A percentile compares a stretch with the other conserved stretches of the same genome.
These are phyloP conservation scores for Fopius arisanus DNA, from an alignment of 1,140 invertebrate genomes.

Conservation along the genomic window DNA sequence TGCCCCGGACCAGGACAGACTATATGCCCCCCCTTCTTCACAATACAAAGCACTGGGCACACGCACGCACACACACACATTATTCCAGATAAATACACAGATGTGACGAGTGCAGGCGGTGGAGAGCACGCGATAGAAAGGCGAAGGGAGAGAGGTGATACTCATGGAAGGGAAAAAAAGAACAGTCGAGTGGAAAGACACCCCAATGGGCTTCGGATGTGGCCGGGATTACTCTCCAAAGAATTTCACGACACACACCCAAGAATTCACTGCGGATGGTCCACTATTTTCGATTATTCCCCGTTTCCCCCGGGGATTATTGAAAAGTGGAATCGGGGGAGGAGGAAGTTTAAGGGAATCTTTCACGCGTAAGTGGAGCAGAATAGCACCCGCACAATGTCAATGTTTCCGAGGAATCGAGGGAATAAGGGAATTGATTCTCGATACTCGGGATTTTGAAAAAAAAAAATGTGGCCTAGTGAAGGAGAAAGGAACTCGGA, in stretches of 20 bases:
- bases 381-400: conserved; percentile 9
- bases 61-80: background rate
- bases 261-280: conserved; percentile 18
- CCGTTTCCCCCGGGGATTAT: background rate
- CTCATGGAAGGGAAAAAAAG: conserved; percentile 19
- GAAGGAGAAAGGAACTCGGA: conserved; percentile 16
- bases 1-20: conserved; percentile 22
- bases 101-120: background rate
- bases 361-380: background rate
- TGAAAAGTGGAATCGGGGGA: background rate
- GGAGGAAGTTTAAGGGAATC: background rate
- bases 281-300: conserved; percentile 25
- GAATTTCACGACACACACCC: conserved; percentile 11
- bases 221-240: conserved; percentile 23
- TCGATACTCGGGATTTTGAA: background rate
- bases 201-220: conserved; percentile 24
- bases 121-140: conserved; percentile 13
- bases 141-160: conserved; percentile 16
- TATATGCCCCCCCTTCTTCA: background rate
- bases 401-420: background rate
- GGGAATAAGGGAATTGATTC: background rate
- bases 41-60: background rate
- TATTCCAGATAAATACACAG: background rate
- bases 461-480: conserved; percentile 18
- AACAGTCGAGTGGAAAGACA: conserved; percentile 24